Evolutionary conservation across 2,888 invertebrate species (phyloP), one percentile per base, ranked within the genome.

Genomic region (Rhingia rostrata): DNA sequence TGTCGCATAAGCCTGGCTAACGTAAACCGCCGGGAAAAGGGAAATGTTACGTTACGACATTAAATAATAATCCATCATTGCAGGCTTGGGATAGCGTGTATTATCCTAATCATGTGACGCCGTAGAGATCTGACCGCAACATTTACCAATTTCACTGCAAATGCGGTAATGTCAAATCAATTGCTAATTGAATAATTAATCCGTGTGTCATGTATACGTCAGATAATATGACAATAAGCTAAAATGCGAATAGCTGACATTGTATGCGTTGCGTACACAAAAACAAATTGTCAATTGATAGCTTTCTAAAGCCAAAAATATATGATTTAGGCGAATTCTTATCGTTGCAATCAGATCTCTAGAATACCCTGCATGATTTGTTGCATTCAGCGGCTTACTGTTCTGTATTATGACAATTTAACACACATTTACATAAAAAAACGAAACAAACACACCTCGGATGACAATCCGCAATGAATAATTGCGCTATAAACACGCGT

Each of bases 111-210:
- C 70, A 58, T 70, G 77, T 66, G 70, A 58, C 60, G 56, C 64
- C 64, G 70, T 53, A 66, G 10, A 66, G 10, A 70, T 39, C 32
- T 70, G 77, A 77, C 81, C 81, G 53, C 81, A 82, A 77, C 81
- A 58, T 77, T 82, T 70, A 82, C 58, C 60, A 82, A 70, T 70
- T 70, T 66, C 70, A 53, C 70, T 66, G 47, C 77, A 82, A 60
- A 58, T 60, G 53, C 33, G 64, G 53, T 69, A 32, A 64, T 82
- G 69, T 77, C 70, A 70, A 66, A 70, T 58, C 69, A 75, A 70
- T 81, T 58, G 51, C 69, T 77, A 64, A 70, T 70, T 77, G 77
- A 77, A 82, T 82, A 77, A 82, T 82, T 82, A 77, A 82, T 82
- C 53, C 64, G 58, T 70, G 60, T 82, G 45, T 35, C 69, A 64